Evolutionary conservation across 2,888 invertebrate species (phyloP).

Genomic region (Drosophila flavopinicola): DNA sequence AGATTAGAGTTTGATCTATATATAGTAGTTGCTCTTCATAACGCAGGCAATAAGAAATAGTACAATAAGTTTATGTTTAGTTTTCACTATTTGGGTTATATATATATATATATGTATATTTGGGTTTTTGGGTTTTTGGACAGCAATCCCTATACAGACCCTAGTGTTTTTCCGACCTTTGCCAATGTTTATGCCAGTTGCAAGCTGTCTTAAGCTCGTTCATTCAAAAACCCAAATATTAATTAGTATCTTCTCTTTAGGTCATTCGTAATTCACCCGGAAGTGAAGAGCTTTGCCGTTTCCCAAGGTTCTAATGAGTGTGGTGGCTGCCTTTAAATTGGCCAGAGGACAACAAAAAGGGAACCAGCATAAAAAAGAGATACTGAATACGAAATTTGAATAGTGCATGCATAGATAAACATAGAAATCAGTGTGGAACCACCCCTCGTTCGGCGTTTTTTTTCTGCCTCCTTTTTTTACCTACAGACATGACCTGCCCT

Average conservation of each 20-base stretch:
- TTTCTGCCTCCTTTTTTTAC: slow-evolving; percentile 13
- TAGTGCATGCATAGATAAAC: slow-evolving; percentile 30
- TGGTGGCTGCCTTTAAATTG: slow-evolving; percentile 24
- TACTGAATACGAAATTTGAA: slow-evolving; percentile 34
- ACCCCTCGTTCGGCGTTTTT: slow-evolving; percentile 28
- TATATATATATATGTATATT: too few species aligned
- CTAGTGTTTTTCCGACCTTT: too few species aligned
- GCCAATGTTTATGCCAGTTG: too few species aligned
- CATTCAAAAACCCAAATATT: not conserved
- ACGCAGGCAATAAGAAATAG: too few species aligned
- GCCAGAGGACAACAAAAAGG: slow-evolving; percentile 9
- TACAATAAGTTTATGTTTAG: too few species aligned
- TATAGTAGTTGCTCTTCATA: too few species aligned
- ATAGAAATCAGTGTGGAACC: slow-evolving; percentile 39
- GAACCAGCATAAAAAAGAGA: slow-evolving; percentile 34
- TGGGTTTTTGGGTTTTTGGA: too few species aligned
- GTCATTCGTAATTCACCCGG: not conserved
- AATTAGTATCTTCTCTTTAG: not conserved
- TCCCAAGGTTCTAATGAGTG: slow-evolving; percentile 13
- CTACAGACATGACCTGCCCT: slow-evolving; percentile 52
- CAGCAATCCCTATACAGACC: too few species aligned
- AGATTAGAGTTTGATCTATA: too few species aligned
- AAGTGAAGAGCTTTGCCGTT: slow-evolving; percentile 9
- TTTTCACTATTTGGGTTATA: too few species aligned
- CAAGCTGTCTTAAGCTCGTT: too few species aligned